Percentiles rank a stretch among this genome's conserved stretches.
These are phyloP conservation scores for Berghia stephanieae DNA, from an alignment of 1,140 invertebrate species.

Conservation along the genomic window DNA sequence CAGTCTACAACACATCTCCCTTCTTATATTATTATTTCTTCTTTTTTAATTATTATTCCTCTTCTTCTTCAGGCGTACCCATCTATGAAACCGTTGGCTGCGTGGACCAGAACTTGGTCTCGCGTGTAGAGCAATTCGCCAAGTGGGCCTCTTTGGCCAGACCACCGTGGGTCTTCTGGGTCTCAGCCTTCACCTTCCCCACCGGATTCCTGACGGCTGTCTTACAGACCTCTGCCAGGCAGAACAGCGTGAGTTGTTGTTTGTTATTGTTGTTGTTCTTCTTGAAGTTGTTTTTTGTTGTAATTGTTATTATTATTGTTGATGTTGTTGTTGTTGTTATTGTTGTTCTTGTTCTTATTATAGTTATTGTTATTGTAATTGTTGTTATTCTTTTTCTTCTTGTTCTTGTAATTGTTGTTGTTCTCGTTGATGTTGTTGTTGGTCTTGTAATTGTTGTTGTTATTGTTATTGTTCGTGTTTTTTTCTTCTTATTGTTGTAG, in stretches of 20 bases:
- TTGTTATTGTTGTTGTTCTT: too few relatives aligned
- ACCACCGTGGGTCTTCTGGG: constrained; percentile 80
- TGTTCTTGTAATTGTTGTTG: too few relatives aligned
- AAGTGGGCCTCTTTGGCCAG: constrained; percentile 79
- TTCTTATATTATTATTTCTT: too few relatives aligned
- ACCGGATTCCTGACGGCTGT: constrained; percentile 68
- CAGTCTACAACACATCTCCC: too few relatives aligned
- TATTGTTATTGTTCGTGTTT: too few relatives aligned
- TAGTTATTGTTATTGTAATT: too few relatives aligned
- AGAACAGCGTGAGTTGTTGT: constrained; percentile 59
- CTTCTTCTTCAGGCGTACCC: constrained; percentile 72
- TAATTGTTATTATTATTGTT: background rate
- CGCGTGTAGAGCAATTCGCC: constrained; percentile 77
- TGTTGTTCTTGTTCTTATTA: too few relatives aligned
- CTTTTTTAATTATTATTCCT: background rate
- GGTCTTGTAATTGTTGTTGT: too few relatives aligned
- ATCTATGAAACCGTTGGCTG: constrained; percentile 81
- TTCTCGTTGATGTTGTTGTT: too few relatives aligned
- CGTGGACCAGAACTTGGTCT: constrained; percentile 82
- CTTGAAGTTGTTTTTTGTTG: too few relatives aligned
- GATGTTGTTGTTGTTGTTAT: background rate
- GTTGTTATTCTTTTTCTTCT: too few relatives aligned
- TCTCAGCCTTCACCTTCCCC: constrained; percentile 68
- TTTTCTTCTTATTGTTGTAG: too few relatives aligned
- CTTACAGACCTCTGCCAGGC: constrained; percentile 65